Evolutionary conservation across 2,888 invertebrate species (phyloP), one percentile per base, ranked within the genome.

Genomic region (Lithophane semibrunnea): DNA sequence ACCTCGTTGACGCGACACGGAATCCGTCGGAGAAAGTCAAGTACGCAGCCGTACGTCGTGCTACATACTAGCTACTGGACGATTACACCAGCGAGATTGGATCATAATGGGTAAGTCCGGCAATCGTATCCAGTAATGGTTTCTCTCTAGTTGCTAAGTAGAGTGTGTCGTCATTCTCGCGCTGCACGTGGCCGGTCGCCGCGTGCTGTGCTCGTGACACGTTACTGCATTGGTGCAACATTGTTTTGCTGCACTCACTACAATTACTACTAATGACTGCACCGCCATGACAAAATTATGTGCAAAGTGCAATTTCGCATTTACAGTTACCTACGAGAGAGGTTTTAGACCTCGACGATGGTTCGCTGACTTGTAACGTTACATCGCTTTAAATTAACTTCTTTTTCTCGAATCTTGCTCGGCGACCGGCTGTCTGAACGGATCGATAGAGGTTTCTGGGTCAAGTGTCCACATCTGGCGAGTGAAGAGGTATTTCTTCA

Each of bases 11-110:
- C 93, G 93, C 93, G 94, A 93, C 94, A 94, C 93, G 94, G 95
- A 94, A 95, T 95, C 94, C 90, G 91, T 91, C 89, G 93, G 96
- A 95, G 96, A 96, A 96, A 96, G 96, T 96, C 95, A 94, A 95
- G 94, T 94, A 94, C 95, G 91, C 90, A 91, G 90, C 83, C 91
- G 93, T 92, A 91, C 92, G 91, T 92, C 92, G 95, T 93, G 92
- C 95, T 86, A 95, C 94, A 94, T 92, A 89, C 85, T 86, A 90
- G 86, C 89, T 88, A 89, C 92, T 89, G 92, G 90, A 91, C 91
- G 91, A 93, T 94, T 93, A 94, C 93, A 93, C 91, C 90, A 92
- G 86, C 90, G 88, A 93, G 93, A 94, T 95, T 94, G 93, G 92
- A 94, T 95, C 95, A 94, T 93, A 94, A 93, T 94, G 91, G 92